Percentiles rank a stretch among this genome's conserved stretches.
These are phyloP conservation scores for Parauchenoglanis ngamensis DNA, from an alignment of 2,797 vertebrate genomes.

Conservation along the genomic window DNA sequence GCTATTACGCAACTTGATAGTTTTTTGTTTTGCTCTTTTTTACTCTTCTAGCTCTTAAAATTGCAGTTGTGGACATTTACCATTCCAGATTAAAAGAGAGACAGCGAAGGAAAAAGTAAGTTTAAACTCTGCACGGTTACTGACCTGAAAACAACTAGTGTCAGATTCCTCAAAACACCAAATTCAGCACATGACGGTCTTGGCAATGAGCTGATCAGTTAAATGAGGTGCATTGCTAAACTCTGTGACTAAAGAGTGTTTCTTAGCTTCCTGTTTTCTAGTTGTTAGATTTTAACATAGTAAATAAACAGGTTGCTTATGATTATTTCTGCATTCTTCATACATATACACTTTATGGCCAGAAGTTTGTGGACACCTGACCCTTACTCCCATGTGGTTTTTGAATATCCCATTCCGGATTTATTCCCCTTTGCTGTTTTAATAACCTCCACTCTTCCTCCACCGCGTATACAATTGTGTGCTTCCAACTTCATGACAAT, in stretches of 20 bases:
- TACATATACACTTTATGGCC: background rate
- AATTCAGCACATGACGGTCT: background rate
- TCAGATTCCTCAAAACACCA: background rate
- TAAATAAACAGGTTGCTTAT: background rate
- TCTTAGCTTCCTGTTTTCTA: background rate
- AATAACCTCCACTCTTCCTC: background rate
- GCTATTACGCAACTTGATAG: too few species aligned
- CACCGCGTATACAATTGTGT: too few species aligned
- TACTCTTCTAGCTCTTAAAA: conserved; percentile 87
- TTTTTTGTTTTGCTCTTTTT: conserved; percentile 1
- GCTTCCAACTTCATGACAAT: background rate
- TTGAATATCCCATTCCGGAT: background rate
- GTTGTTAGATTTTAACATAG: background rate
- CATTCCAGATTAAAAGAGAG: conserved; percentile 96
- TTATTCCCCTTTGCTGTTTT: background rate
- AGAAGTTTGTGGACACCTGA: background rate
- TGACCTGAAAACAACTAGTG: conserved; percentile 16
- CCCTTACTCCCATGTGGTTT: background rate
- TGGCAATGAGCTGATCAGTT: background rate
- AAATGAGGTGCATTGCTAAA: background rate
- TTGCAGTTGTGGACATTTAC: conserved; percentile 97
- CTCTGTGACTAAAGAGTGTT: conserved; percentile 8
- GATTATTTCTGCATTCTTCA: background rate
- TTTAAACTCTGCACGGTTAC: conserved; percentile 46
- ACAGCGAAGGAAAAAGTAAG: conserved; percentile 96